These are phyloP conservation scores for Nephotettix cincticeps DNA, from an alignment of 1,140 invertebrate genomes.

Conservation along the genomic window DNA sequence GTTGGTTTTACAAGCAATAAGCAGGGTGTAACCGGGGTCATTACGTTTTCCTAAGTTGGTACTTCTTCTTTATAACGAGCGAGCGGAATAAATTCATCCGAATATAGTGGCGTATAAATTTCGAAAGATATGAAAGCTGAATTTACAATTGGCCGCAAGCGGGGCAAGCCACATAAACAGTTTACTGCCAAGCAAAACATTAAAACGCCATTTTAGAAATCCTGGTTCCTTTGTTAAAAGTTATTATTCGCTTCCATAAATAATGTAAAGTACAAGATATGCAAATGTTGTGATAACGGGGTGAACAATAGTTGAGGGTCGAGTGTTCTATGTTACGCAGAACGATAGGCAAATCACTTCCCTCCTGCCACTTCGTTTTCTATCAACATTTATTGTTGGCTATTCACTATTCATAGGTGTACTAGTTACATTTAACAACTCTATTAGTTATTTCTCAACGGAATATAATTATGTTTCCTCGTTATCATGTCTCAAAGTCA, in stretches of 20 bases:
- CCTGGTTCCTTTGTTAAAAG: slow-evolving; percentile 20
- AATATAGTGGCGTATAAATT: slow-evolving; percentile 14
- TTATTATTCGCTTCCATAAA: slow-evolving; percentile 21
- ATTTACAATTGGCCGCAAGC: slow-evolving; percentile 15
- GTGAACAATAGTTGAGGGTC: slow-evolving; percentile 6
- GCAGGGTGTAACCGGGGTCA: not conserved
- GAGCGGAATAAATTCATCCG: slow-evolving; percentile 19
- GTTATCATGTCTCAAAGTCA: no score
- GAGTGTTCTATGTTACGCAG: not conserved
- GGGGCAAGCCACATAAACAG: slow-evolving; percentile 6
- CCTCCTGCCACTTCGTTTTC: not conserved
- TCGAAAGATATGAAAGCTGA: slow-evolving; percentile 18
- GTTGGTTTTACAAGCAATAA: slow-evolving; percentile 12
- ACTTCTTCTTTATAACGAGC: slow-evolving; percentile 20
- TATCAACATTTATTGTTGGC: not conserved
- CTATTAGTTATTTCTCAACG: no score
- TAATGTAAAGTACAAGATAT: slow-evolving; percentile 22
- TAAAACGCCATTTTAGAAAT: slow-evolving; percentile 22
- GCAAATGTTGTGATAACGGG: slow-evolving; percentile 1
- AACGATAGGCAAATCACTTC: slow-evolving; percentile 5
- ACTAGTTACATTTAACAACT: not conserved
- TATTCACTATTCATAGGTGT: not conserved
- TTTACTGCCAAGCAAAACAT: slow-evolving; percentile 12
- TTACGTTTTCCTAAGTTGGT: slow-evolving; percentile 15
- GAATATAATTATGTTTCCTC: no score